Conservation (phyloP, 2,888 invertebrate species). For the Polydrusus tereticollis region DNA sequence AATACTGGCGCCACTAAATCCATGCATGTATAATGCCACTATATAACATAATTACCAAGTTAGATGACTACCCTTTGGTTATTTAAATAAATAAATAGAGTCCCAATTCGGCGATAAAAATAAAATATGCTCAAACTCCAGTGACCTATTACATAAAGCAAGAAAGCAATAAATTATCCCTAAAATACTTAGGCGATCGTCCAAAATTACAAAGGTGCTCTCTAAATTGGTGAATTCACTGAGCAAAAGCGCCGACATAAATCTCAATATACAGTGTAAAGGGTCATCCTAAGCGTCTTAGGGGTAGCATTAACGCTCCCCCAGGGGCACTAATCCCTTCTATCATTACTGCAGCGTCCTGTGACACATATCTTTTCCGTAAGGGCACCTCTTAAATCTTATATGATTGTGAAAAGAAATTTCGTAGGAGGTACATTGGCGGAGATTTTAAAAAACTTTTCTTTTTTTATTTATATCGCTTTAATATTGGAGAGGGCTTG, state of each 20-base stretch:
- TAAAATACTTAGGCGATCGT: conserved; percentile 25
- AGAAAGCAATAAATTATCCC: not conserved
- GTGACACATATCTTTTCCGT: conserved; percentile 43
- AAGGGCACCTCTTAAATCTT: conserved; percentile 41
- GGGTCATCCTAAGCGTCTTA: conserved; percentile 58
- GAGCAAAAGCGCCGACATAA: conserved; percentile 55
- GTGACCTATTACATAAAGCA: too few species aligned
- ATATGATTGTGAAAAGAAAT: conserved; percentile 28
- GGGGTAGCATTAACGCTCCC: conserved; percentile 58
- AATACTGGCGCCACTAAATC: too few species aligned
- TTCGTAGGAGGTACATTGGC: conserved; percentile 1
- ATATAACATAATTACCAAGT: too few species aligned
- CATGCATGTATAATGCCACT: too few species aligned
- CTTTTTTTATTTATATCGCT: too few species aligned
- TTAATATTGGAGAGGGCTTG: too few species aligned
- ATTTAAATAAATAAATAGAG: not conserved
- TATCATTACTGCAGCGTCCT: conserved; percentile 58
- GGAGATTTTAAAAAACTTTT: not conserved
- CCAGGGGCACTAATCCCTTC: conserved; percentile 59
- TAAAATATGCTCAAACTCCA: not conserved
- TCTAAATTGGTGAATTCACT: conserved; percentile 49
- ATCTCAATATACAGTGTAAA: conserved; percentile 63
- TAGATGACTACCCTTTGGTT: not conserved
- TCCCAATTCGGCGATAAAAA: conserved; percentile 1
- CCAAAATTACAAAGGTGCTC: conserved; percentile 51